Conservation (phyloP, 2,888 invertebrate species). For the Patella caerulea region DNA sequence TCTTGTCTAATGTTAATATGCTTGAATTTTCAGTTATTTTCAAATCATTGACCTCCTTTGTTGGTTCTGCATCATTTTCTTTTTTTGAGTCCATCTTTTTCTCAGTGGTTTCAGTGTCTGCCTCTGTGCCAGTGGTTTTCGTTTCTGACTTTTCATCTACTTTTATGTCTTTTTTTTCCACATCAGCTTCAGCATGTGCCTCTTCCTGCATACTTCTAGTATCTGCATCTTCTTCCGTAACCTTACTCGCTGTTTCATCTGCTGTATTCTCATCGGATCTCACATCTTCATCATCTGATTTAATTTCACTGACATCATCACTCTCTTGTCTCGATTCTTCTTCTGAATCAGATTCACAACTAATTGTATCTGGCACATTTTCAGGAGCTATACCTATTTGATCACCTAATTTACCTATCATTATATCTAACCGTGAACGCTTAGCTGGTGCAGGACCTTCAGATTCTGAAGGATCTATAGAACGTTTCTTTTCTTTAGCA, state of each 20-base stretch:
- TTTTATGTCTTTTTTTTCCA: too few species aligned
- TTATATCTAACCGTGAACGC: constrained; percentile 46
- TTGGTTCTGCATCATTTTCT: constrained; percentile 23
- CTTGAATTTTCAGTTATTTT: too few species aligned
- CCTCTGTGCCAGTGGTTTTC: too few species aligned
- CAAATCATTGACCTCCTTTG: too few species aligned
- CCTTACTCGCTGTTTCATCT: constrained; percentile 17
- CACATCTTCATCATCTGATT: constrained; percentile 37
- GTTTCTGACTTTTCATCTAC: too few species aligned
- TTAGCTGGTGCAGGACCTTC: constrained; percentile 48
- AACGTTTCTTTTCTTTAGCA: constrained; percentile 15
- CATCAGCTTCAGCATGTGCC: not conserved
- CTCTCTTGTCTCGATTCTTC: constrained; percentile 35
- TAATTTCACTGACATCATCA: constrained; percentile 34
- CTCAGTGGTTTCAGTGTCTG: constrained; percentile 16
- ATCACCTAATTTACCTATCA: constrained; percentile 50
- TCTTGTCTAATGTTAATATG: too few species aligned
- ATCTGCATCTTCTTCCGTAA: constrained; percentile 11
- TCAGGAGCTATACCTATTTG: constrained; percentile 45
- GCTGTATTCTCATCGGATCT: constrained; percentile 32
- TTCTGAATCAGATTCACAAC: constrained; percentile 43
- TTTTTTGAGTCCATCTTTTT: constrained; percentile 36
- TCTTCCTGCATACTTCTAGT: constrained; percentile 22
- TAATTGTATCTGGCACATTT: constrained; percentile 32
- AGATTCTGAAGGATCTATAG: constrained; percentile 7